Evolutionary conservation across 2,113 vertebrate species (phyloP).

Genomic region (Chionodraco myersi): DNA sequence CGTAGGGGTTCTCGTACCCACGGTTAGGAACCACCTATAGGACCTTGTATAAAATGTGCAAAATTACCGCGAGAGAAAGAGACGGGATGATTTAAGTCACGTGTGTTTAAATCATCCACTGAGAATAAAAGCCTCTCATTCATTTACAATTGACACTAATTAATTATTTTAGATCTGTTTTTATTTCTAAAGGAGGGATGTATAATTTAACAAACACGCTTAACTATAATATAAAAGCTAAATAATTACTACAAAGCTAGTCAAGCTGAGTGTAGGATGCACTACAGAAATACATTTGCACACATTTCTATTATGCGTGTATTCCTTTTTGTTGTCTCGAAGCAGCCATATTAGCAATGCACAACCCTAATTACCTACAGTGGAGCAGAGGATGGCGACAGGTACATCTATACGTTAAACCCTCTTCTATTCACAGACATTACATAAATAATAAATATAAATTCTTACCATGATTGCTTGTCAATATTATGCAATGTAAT

Average conservation of each 20-base stretch:
- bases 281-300: neutral
- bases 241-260: neutral
- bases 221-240: neutral
- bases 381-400: neutral
- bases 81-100: slow-evolving; percentile 69
- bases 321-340: neutral
- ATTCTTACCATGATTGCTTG: slow-evolving; percentile 58
- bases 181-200: neutral
- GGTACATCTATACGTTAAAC: neutral
- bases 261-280: neutral
- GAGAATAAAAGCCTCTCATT: neutral
- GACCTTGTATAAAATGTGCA: neutral
- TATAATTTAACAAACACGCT: neutral
- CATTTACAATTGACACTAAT: neutral
- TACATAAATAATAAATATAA: neutral
- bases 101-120: slow-evolving; percentile 10
- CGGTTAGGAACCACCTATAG: no score
- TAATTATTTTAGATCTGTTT: neutral
- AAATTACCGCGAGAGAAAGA: slow-evolving; percentile 44
- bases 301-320: neutral
- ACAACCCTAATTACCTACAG: no score
- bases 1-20: no score
- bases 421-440: no score
- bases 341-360: neutral
- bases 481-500: slow-evolving; percentile 58